These are phyloP conservation scores for Oryctes rhinoceros DNA, from an alignment of 1,140 invertebrate genomes.

Conservation along the genomic window DNA sequence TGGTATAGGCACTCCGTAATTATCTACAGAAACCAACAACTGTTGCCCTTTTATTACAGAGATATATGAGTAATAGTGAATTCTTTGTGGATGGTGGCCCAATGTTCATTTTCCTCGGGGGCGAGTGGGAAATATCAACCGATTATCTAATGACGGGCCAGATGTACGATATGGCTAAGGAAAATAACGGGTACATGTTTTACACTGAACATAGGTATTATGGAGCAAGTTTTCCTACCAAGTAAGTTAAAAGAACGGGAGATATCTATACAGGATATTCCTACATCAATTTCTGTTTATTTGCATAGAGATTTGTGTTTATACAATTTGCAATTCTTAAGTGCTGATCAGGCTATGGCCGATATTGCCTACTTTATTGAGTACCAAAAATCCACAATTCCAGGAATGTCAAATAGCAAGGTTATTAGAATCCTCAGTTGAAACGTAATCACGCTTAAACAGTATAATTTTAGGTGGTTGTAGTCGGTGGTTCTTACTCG, in stretches of 20 bases:
- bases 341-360: slow-evolving; percentile 41
- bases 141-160: slow-evolving; percentile 63
- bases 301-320: slow-evolving; percentile 55
- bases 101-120: slow-evolving; percentile 77
- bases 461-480: slow-evolving; percentile 61
- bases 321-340: slow-evolving; percentile 64
- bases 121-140: slow-evolving; percentile 67
- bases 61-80: slow-evolving; percentile 43
- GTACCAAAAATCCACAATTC: slow-evolving; percentile 29
- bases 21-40: neutral
- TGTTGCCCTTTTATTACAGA: slow-evolving; percentile 56
- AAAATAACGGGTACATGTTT: slow-evolving; percentile 69
- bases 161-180: slow-evolving; percentile 66
- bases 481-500: slow-evolving; percentile 86
- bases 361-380: slow-evolving; percentile 44
- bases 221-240: slow-evolving; percentile 77
- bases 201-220: slow-evolving; percentile 85
- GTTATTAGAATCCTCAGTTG: neutral
- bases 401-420: slow-evolving; percentile 42
- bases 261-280: neutral
- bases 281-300: neutral
- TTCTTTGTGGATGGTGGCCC: slow-evolving; percentile 62
- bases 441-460: neutral
- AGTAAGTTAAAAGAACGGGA: slow-evolving; percentile 58
- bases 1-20: slow-evolving; percentile 64